Evolutionary conservation across 2,797 vertebrate genomes (phyloP), one percentile per base, ranked within the genome.

Genomic region (Amblyraja radiata): DNA sequence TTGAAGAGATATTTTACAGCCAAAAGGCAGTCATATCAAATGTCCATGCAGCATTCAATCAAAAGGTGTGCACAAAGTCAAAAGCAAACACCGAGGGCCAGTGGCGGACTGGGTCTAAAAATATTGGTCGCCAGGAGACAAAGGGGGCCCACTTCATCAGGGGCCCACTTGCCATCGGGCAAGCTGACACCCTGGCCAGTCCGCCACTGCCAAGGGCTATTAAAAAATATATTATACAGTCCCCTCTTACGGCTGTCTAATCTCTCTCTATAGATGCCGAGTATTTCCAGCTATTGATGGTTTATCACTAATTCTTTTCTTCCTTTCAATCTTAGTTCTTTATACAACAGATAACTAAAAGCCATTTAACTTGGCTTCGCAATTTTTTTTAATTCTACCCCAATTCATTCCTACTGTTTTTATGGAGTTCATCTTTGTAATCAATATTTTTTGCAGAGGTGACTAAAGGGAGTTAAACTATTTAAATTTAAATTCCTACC

Each of bases 401-500:
- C 25, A 58, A 84, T 63, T 86, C 58, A 86, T 32, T 63, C 25
- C 28, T 63, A n/a, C 11, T 61, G 25, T 5, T 18, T 0, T 28
- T 7, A 7, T 6, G 63, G 23, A 86, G 28, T n/a, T 16, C 63
- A 13, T 86, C 54, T 54, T 88, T 36, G 36, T 32, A 68, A 36
- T 21, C 16, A 36, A 36, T 3, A 65, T 86, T 86, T 63, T 14
- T 32, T 63, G 58, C 32, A 28, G 81, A 54, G 14, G 28, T 61
- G 63, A 11, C 4, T 6, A n/a, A 23, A 32, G 28, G n/a, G 18
- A 23, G 9, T 88, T 36, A 6, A 14, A 63, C 61, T n/a, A 32
- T 1, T 68, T 36, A 63, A 88, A 65, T 61, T 36, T 36, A 88
- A 88, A 88, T 88, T 54, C 23, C 39, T 93, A 94, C 93, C 93